A percentile compares a stretch with the other conserved stretches of the same genome.
phyloP scores from a whole-genome alignment of 30 jellyfish, hydroid and myxozoan genomes.

The Rhopilema esculentum region DNA sequence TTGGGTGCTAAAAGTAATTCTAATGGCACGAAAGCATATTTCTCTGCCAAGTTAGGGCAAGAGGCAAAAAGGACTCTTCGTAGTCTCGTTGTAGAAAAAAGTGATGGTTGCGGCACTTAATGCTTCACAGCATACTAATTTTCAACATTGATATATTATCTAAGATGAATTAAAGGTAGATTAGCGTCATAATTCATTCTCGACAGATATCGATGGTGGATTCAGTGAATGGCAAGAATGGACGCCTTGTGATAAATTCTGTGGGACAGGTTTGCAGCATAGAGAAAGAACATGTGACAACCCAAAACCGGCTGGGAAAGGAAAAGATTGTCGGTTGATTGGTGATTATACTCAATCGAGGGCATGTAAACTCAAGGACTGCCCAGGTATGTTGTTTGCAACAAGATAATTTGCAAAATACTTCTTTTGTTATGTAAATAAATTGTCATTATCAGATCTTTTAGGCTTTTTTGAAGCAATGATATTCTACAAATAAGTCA shows the following conservation, averaged over 20 bases:
- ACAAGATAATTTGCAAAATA: no score
- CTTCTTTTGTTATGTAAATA: no score
- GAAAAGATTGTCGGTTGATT: slow-evolving; percentile 26
- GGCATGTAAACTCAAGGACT: slow-evolving; percentile 25
- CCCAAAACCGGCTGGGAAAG: slow-evolving; percentile 16
- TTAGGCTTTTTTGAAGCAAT: no score
- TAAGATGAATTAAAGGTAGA: not conserved
- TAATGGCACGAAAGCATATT: no score
- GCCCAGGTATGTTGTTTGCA: slow-evolving; percentile 38
- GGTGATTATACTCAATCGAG: slow-evolving; percentile 1
- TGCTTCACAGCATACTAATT: not conserved
- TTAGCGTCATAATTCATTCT: not conserved
- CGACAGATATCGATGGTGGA: slow-evolving; percentile 5
- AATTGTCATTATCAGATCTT: no score
- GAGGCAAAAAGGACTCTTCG: no score
- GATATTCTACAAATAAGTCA: no score
- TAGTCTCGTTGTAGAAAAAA: no score
- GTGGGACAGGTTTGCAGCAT: slow-evolving; percentile 61
- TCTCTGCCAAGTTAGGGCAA: no score
- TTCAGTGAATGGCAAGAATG: slow-evolving; percentile 51
- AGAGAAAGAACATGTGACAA: slow-evolving; percentile 53
- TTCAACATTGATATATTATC: not conserved
- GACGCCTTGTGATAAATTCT: slow-evolving; percentile 41
- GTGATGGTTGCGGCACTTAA: no score
- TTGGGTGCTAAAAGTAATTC: no score